A percentile compares a stretch with the other conserved stretches of the same genome.
Evolutionary conservation across 1,140 invertebrate genomes (phyloP).

Genomic region (Eufriesea mexicana): DNA sequence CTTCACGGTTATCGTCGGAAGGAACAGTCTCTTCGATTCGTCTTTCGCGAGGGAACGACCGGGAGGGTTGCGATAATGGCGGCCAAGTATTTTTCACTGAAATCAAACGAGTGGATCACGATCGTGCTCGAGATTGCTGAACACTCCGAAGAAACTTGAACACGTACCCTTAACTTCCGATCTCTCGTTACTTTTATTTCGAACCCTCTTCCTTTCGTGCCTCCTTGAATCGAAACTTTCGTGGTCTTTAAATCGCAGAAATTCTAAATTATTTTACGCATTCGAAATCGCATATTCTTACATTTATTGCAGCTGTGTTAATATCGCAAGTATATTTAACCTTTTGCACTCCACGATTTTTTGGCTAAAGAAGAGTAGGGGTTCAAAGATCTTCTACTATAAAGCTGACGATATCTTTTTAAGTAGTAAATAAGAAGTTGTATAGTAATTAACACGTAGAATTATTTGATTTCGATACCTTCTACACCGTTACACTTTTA

Average conservation of each 20-base stretch:
- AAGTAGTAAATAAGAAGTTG: too few species aligned
- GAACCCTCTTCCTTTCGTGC: not conserved
- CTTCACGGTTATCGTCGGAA: slow-evolving; percentile 17
- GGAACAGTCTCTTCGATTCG: slow-evolving; percentile 30
- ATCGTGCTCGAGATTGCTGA: slow-evolving; percentile 58
- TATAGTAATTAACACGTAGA: too few species aligned
- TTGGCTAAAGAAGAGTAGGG: too few species aligned
- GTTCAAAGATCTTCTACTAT: too few species aligned
- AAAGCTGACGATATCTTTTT: too few species aligned
- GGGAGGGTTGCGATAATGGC: slow-evolving; percentile 22
- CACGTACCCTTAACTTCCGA: slow-evolving; percentile 48
- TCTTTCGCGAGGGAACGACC: not conserved
- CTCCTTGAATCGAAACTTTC: not conserved
- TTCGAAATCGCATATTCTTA: too few species aligned
- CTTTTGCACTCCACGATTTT: too few species aligned
- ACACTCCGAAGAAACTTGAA: slow-evolving; percentile 56
- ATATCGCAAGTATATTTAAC: too few species aligned
- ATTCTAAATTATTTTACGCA: not conserved
- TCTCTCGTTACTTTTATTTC: not conserved
- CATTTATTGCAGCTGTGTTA: too few species aligned
- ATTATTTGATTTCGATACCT: too few species aligned
- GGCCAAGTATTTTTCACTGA: slow-evolving; percentile 19
- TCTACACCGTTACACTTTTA: too few species aligned
- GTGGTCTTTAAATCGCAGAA: not conserved
- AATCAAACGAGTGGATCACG: slow-evolving; percentile 42